These are phyloP conservation scores for Psilanteris sp. DNA, from an alignment of 1,140 invertebrate genomes.

Conservation along the genomic window DNA sequence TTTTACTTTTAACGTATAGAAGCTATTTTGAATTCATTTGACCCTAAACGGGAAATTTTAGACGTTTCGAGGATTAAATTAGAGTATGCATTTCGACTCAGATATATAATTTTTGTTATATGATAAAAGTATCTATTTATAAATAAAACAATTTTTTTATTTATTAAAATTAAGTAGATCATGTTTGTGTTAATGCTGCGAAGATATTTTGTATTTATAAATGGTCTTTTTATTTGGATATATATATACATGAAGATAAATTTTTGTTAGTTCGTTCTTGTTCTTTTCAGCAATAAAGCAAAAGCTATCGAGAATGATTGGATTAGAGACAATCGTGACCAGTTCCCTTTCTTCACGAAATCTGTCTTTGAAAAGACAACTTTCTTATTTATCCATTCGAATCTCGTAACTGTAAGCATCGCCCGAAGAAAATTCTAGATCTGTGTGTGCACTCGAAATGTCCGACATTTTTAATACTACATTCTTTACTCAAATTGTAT, in stretches of 20 bases:
- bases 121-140: no score
- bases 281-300: slow-evolving; percentile 42
- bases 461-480: background rate
- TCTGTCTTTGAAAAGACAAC: slow-evolving; percentile 10
- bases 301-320: slow-evolving; percentile 19
- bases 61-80: no score
- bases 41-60: no score
- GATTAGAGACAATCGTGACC: slow-evolving; percentile 44
- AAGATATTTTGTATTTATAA: slow-evolving; percentile 1
- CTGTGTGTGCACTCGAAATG: no score
- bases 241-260: slow-evolving; percentile 12
- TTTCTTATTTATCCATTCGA: slow-evolving; percentile 16
- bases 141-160: no score
- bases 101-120: no score
- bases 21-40: no score
- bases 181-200: no score
- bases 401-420: background rate
- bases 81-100: no score
- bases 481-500: slow-evolving; percentile 1
- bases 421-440: slow-evolving; percentile 6
- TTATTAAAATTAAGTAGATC: no score
- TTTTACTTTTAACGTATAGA: no score
- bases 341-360: background rate
- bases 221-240: slow-evolving; percentile 1
- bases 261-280: slow-evolving; percentile 15